Evolutionary conservation across 2,113 vertebrate genomes (phyloP).

Genomic region (Muntiacus muntjak): DNA sequence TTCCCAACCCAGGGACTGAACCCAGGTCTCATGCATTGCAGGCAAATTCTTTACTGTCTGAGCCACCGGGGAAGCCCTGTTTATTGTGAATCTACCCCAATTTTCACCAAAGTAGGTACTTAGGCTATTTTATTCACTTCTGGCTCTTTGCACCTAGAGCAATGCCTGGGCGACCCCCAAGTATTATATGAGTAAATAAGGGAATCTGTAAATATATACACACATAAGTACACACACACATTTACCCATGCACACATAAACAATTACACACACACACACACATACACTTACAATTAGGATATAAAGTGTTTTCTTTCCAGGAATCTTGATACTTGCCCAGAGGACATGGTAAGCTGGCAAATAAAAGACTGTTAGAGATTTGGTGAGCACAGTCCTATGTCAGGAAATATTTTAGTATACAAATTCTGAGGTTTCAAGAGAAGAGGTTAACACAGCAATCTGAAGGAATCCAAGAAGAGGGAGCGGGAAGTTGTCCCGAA

Average conservation of each 20-base stretch:
- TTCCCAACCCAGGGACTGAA: background rate
- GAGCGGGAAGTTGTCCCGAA: background rate
- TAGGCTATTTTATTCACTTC: background rate
- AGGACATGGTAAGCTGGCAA: background rate
- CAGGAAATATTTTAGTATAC: background rate
- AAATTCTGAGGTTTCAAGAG: background rate
- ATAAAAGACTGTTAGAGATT: background rate
- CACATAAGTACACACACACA: too few species aligned
- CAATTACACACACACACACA: background rate
- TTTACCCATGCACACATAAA: background rate
- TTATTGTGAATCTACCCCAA: background rate
- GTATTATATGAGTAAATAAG: background rate
- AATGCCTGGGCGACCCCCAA: background rate
- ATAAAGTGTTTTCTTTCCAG: background rate
- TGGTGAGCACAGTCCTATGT: background rate
- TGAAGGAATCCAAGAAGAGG: background rate
- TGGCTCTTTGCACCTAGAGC: background rate
- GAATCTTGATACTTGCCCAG: background rate
- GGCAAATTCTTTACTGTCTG: background rate
- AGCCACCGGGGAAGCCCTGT: background rate
- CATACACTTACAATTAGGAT: background rate
- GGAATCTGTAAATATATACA: background rate
- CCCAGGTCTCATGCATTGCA: background rate
- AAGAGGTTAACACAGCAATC: background rate
- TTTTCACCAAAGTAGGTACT: background rate